These are phyloP conservation scores for Eristalis arbustorum DNA, from an alignment of 2,888 invertebrate genomes.

Conservation along the genomic window DNA sequence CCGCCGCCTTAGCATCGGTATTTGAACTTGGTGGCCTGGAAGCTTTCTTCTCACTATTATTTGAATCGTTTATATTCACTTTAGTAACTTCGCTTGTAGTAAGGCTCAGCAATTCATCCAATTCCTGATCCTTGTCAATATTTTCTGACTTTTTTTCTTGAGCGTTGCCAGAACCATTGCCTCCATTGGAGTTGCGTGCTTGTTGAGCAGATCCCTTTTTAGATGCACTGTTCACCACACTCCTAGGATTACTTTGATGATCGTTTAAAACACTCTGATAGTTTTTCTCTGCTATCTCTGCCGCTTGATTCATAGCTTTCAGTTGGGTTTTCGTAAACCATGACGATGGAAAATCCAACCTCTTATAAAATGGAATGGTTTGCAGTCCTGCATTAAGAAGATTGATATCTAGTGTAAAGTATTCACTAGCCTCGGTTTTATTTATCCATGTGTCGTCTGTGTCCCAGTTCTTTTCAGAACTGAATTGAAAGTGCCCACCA, in stretches of 20 bases:
- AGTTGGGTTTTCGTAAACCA: conserved; percentile 79
- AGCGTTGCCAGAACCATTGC: conserved; percentile 6
- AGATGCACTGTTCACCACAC: conserved; percentile 64
- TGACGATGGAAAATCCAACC: conserved; percentile 77
- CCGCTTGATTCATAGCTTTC: conserved; percentile 74
- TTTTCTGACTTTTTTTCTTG: neutral
- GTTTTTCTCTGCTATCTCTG: conserved; percentile 75
- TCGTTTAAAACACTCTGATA: conserved; percentile 75
- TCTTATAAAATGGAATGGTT: conserved; percentile 81
- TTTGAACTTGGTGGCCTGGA: conserved; percentile 35
- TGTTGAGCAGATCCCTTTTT: conserved; percentile 68
- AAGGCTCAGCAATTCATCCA: conserved; percentile 77
- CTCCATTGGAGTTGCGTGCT: conserved; percentile 17
- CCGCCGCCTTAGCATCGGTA: conserved; percentile 1
- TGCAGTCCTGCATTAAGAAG: conserved; percentile 79
- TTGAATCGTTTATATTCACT: conserved; percentile 39
- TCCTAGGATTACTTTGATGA: conserved; percentile 71
- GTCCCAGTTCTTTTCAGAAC: conserved; percentile 80
- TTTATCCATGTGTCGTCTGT: conserved; percentile 75
- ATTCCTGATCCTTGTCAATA: conserved; percentile 73
- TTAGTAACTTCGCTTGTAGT: conserved; percentile 72
- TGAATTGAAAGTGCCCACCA: conserved; percentile 79
- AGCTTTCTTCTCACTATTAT: conserved; percentile 4
- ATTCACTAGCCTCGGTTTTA: conserved; percentile 76
- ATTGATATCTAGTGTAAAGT: conserved; percentile 80